Evolutionary conservation across 2,888 invertebrate genomes (phyloP).

Genomic region (Strigamia crassipes): DNA sequence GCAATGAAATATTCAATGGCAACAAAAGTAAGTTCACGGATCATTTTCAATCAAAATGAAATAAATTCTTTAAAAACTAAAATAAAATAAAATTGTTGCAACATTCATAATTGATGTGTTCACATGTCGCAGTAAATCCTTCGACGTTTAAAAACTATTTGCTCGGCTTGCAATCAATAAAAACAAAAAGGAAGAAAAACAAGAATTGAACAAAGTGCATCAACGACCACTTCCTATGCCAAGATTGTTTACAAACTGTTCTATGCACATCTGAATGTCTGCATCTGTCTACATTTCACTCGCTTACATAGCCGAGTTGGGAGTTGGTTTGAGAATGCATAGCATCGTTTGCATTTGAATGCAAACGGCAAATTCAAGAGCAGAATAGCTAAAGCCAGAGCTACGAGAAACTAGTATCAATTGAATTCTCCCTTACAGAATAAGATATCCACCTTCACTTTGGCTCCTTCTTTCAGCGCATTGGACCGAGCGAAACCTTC

Average conservation of each 20-base stretch:
- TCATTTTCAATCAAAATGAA: background rate
- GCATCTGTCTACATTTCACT: slow-evolving; percentile 40
- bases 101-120: slow-evolving; percentile 12
- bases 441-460: slow-evolving; percentile 17
- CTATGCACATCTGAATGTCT: slow-evolving; percentile 42
- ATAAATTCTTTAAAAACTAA: background rate
- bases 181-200: background rate
- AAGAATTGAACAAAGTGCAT: slow-evolving; percentile 33
- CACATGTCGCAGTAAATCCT: background rate
- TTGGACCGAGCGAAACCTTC: slow-evolving; percentile 37
- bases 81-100: background rate
- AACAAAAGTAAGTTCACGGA: background rate
- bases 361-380: slow-evolving; percentile 38
- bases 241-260: slow-evolving; percentile 42
- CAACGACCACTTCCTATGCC: slow-evolving; percentile 38
- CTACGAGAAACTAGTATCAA: slow-evolving; percentile 31
- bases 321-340: slow-evolving; percentile 33
- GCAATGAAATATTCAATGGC: slow-evolving; percentile 26
- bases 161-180: background rate
- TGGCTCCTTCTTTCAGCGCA: background rate
- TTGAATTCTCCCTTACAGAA: slow-evolving; percentile 39
- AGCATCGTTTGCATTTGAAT: slow-evolving; percentile 40
- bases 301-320: slow-evolving; percentile 24
- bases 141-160: background rate
- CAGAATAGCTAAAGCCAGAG: slow-evolving; percentile 26